Percentiles rank a stretch among this genome's conserved stretches.
Evolutionary conservation across 2,888 invertebrate species (phyloP).

Genomic region (Drosophila planitibia): DNA sequence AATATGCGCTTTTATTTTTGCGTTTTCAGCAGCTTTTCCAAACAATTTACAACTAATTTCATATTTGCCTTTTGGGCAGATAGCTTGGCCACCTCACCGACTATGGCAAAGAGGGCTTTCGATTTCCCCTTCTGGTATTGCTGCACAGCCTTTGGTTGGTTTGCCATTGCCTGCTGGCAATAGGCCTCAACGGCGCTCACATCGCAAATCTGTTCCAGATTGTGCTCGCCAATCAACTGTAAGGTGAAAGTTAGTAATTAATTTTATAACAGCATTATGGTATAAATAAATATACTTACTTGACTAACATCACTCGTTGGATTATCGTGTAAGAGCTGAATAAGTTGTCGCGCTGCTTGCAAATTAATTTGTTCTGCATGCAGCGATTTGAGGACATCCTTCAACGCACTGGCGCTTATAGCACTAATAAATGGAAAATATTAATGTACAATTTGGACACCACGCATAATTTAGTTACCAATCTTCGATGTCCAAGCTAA

Average conservation of each 20-base stretch:
- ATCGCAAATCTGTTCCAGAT: constrained; percentile 89
- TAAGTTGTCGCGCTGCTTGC: constrained; percentile 86
- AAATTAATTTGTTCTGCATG: constrained; percentile 88
- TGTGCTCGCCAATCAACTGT: constrained; percentile 88
- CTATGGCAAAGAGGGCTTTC: constrained; percentile 89
- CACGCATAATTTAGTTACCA: constrained; percentile 85
- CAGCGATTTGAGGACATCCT: constrained; percentile 88
- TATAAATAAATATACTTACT: constrained; percentile 55
- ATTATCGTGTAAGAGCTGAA: constrained; percentile 86
- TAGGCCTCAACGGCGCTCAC: constrained; percentile 87
- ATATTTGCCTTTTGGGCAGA: constrained; percentile 89
- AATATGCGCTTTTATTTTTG: constrained; percentile 23
- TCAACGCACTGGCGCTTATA: constrained; percentile 87
- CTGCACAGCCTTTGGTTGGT: constrained; percentile 89
- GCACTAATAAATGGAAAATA: constrained; percentile 24
- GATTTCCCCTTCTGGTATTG: constrained; percentile 90
- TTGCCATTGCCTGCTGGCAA: constrained; percentile 88
- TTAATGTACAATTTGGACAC: neutral
- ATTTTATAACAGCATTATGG: neutral
- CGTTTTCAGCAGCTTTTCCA: constrained; percentile 85
- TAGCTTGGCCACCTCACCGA: constrained; percentile 87
- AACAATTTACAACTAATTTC: constrained; percentile 87
- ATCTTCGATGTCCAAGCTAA: constrained; percentile 87
- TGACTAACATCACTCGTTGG: constrained; percentile 84
- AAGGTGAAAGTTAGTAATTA: neutral